Evolutionary conservation across 2,888 invertebrate genomes (phyloP).

Genomic region (Congeria kusceri): DNA sequence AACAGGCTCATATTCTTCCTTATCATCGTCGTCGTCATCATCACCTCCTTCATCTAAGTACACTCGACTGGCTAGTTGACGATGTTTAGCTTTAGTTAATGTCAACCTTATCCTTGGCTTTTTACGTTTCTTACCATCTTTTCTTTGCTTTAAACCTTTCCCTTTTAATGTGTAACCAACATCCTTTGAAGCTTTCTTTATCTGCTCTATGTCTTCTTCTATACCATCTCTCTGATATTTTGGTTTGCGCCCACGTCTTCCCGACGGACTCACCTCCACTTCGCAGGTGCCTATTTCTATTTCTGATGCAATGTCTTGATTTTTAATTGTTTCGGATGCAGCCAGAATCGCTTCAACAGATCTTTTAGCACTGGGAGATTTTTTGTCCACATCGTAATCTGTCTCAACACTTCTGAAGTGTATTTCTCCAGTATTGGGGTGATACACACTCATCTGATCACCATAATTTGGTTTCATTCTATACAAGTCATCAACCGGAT

Average conservation of each 20-base stretch:
- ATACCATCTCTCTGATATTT: constrained; percentile 51
- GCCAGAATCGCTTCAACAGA: constrained; percentile 63
- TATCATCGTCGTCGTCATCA: constrained; percentile 37
- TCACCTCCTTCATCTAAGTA: constrained; percentile 46
- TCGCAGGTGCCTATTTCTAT: constrained; percentile 60
- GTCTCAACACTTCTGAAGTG: constrained; percentile 49
- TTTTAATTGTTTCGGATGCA: constrained; percentile 65
- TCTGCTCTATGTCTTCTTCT: constrained; percentile 64
- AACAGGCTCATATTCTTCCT: constrained; percentile 40
- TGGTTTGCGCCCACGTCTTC: constrained; percentile 40
- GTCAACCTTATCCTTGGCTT: constrained; percentile 61
- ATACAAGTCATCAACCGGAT: constrained; percentile 38
- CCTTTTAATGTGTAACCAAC: constrained; percentile 60
- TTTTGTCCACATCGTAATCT: constrained; percentile 26
- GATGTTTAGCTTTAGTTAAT: constrained; percentile 53
- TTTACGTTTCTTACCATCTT: constrained; percentile 53
- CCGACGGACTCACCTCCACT: constrained; percentile 44
- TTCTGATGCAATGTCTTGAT: constrained; percentile 64
- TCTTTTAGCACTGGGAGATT: constrained; percentile 38
- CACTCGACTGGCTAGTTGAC: constrained; percentile 7
- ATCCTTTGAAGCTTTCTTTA: constrained; percentile 60
- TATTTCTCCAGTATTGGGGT: constrained; percentile 62
- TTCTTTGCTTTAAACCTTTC: constrained; percentile 43
- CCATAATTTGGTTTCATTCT: constrained; percentile 48
- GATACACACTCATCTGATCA: constrained; percentile 60